Evolutionary conservation across 2,113 vertebrate species (phyloP).

Genomic region (Bufo gargarizans): DNA sequence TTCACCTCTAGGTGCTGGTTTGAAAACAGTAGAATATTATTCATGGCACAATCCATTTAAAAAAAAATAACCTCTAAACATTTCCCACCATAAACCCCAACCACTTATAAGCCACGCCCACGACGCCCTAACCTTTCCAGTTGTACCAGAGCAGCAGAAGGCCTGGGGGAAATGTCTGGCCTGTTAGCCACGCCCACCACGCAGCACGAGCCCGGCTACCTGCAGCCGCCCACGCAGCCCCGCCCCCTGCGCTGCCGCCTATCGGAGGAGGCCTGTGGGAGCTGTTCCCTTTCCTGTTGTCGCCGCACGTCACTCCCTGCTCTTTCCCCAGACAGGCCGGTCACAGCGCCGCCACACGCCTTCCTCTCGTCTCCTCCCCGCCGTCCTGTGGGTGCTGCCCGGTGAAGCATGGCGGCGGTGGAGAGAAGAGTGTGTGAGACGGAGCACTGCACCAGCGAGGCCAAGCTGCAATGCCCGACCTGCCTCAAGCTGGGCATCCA

Average conservation of each 20-base stretch:
- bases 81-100: no score
- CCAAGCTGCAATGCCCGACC: slow-evolving; percentile 96
- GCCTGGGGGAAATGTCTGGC: no score
- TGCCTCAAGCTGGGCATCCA: slow-evolving; percentile 97
- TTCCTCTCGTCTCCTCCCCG: neutral
- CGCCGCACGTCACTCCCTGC: neutral
- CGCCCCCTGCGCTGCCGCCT: neutral
- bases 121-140: no score
- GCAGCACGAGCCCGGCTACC: neutral
- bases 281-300: neutral
- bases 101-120: no score
- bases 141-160: no score
- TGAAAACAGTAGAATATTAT: no score
- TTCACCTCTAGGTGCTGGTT: no score
- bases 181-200: neutral
- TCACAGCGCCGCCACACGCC: neutral
- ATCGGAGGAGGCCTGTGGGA: neutral
- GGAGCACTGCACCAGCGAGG: slow-evolving; percentile 86
- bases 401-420: slow-evolving; percentile 91
- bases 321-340: neutral
- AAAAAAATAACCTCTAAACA: no score
- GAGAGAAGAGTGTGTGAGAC: slow-evolving; percentile 91
- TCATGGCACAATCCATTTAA: no score
- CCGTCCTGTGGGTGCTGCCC: slow-evolving; percentile 55
- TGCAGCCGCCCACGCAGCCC: no score